Evolutionary conservation across 35 echinoderm and acorn worm genomes (phyloP), one percentile per base, ranked within the genome.

Genomic region (Apostichopus japonicus): DNA sequence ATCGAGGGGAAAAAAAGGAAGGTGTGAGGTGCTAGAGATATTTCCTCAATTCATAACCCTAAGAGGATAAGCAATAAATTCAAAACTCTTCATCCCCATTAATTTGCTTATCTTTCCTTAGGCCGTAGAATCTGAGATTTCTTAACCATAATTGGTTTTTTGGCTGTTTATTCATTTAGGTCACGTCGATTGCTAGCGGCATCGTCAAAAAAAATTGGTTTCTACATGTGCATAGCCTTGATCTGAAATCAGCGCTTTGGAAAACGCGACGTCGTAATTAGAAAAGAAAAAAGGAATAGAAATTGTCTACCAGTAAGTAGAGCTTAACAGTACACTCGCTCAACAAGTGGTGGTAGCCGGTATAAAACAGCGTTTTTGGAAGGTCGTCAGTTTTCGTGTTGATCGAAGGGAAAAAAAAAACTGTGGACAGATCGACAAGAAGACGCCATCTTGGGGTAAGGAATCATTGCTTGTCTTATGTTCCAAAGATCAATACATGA

Each of bases 81-180:
- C 7, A 13, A 61, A 10, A 10, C 57, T 61, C 57, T 61, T 61
- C 57, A 61, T 61, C 7, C 7, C 57, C 7, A 13, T 61, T 61
- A 61, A 61, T 44, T 44, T 44, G 33, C 33, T 3, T n/a, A 21
- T 75, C 71, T 75, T 19, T 21, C 16, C 17, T 15, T 75, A 57
- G 55, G 81, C 81, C 6, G 55, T 59, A 51, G 57, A 23, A 61
- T 11, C n/a, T 84, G 81, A 57, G 81, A 84, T 84, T 56, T 58
- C 56, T 54, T 58, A 19, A 75, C 57, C 54, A 57, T 84, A 58
- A 84, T 84, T 84, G 81, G 81, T 58, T 84, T 84, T 51, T 84
- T 84, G 54, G 81, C 81, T 84, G 81, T 84, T 84, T 84, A 84
- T 84, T 84, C 81, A 84, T 84, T 84, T 84, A 84, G 81, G 81